Evolutionary conservation across 2,797 vertebrate genomes (phyloP).

Genomic region (Typhlichthys eigenmanni): DNA sequence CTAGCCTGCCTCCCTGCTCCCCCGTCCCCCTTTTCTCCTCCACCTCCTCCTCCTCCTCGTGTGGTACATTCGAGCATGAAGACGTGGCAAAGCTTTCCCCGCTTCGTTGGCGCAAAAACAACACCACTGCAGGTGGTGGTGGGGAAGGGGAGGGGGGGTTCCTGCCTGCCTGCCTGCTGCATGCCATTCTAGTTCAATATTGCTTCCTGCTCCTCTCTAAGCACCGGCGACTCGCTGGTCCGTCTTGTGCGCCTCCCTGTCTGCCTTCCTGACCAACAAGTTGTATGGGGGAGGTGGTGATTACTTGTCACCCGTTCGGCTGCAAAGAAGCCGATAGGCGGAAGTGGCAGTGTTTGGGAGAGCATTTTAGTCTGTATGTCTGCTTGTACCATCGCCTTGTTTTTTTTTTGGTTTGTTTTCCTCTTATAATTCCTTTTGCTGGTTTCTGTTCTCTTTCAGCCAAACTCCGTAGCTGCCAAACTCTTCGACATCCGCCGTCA

Average conservation of each 20-base stretch:
- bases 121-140: slow-evolving; percentile 64
- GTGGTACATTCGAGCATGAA: slow-evolving; percentile 74
- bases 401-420: slow-evolving; percentile 31
- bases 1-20: slow-evolving; percentile 30
- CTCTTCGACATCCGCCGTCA: slow-evolving; percentile 68
- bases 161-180: slow-evolving; percentile 40
- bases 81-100: slow-evolving; percentile 79
- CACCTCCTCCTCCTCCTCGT: slow-evolving; percentile 37
- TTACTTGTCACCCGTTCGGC: slow-evolving; percentile 45
- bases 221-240: slow-evolving; percentile 52
- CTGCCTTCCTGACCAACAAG: slow-evolving; percentile 61
- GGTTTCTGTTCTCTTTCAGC: slow-evolving; percentile 63
- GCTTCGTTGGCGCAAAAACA: slow-evolving; percentile 76
- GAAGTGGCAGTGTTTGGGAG: slow-evolving; percentile 35
- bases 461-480: slow-evolving; percentile 70
- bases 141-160: too few relatives aligned
- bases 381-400: slow-evolving; percentile 22
- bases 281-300: slow-evolving; percentile 60
- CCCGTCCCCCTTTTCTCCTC: not conserved
- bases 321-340: slow-evolving; percentile 50
- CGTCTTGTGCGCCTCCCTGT: slow-evolving; percentile 51
- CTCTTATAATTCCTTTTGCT: slow-evolving; percentile 9
- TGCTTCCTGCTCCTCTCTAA: slow-evolving; percentile 43
- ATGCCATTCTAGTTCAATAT: slow-evolving; percentile 33
- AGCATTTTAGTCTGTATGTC: slow-evolving; percentile 34